Conservation (phyloP, 2,888 invertebrate genomes). For the Andrena bucephala region DNA sequence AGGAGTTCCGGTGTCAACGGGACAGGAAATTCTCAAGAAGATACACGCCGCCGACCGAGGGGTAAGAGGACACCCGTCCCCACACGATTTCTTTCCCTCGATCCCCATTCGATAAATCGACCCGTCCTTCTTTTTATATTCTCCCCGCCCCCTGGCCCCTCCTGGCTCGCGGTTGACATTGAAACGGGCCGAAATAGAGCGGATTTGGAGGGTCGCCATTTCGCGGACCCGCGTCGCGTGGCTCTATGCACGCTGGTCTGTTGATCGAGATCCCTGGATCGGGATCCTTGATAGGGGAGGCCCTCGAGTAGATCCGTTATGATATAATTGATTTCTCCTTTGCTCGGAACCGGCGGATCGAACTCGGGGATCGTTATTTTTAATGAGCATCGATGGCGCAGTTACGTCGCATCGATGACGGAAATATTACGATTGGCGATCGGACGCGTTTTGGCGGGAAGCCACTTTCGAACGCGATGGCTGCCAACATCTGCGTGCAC, state of each 20-base stretch:
- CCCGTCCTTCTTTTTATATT: slow-evolving; percentile 25
- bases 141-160: neutral
- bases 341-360: neutral
- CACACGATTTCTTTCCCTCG: slow-evolving; percentile 17
- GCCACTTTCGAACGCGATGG: slow-evolving; percentile 39
- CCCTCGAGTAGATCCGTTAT: too few relatives aligned
- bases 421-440: slow-evolving; percentile 54
- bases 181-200: slow-evolving; percentile 21
- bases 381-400: slow-evolving; percentile 16
- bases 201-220: slow-evolving; percentile 53
- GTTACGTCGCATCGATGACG: slow-evolving; percentile 41
- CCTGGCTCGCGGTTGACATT: slow-evolving; percentile 31
- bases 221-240: slow-evolving; percentile 3
- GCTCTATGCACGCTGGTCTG: neutral
- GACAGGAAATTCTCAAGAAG: neutral
- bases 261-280: too few relatives aligned
- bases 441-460: slow-evolving; percentile 58
- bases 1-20: neutral
- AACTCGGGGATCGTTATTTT: neutral
- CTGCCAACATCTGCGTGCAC: slow-evolving; percentile 54
- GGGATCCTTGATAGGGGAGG: too few relatives aligned
- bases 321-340: neutral
- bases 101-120: slow-evolving; percentile 1
- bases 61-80: slow-evolving; percentile 15
- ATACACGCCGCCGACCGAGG: neutral